Conservation (phyloP, 2,888 invertebrate species). For the Zhengitettix transpicula region DNA sequence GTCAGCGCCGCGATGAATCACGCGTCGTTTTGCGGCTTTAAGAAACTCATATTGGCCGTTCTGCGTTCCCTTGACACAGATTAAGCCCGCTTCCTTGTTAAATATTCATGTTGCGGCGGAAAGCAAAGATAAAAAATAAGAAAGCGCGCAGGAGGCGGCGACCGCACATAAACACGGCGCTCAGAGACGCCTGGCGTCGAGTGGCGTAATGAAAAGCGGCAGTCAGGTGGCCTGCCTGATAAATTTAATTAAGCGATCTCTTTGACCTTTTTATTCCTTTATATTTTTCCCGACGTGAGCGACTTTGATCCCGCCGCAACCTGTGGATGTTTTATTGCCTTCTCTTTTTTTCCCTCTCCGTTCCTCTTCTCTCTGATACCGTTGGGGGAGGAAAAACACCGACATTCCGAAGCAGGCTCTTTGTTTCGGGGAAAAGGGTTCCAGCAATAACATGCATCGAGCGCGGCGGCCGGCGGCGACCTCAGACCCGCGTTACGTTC, state of each 20-base stretch:
- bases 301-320: neutral
- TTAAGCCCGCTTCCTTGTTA: constrained; percentile 37
- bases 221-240: neutral
- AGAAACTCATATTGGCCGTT: constrained; percentile 28
- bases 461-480: too few relatives aligned
- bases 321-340: neutral
- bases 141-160: neutral
- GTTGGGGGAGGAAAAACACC: too few relatives aligned
- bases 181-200: too few relatives aligned
- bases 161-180: neutral
- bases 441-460: too few relatives aligned
- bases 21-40: neutral
- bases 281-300: neutral
- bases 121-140: constrained; percentile 34
- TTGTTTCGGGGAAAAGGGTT: too few relatives aligned
- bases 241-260: constrained; percentile 29
- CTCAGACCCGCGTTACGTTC: too few relatives aligned
- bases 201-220: neutral
- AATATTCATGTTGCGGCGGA: constrained; percentile 36
- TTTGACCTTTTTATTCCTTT: constrained; percentile 21
- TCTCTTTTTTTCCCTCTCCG: neutral
- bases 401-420: too few relatives aligned
- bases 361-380: too few relatives aligned
- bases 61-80: constrained; percentile 34
- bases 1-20: neutral